These are phyloP conservation scores for Polypedilum pembai DNA, from an alignment of 1,140 invertebrate genomes.

Conservation along the genomic window DNA sequence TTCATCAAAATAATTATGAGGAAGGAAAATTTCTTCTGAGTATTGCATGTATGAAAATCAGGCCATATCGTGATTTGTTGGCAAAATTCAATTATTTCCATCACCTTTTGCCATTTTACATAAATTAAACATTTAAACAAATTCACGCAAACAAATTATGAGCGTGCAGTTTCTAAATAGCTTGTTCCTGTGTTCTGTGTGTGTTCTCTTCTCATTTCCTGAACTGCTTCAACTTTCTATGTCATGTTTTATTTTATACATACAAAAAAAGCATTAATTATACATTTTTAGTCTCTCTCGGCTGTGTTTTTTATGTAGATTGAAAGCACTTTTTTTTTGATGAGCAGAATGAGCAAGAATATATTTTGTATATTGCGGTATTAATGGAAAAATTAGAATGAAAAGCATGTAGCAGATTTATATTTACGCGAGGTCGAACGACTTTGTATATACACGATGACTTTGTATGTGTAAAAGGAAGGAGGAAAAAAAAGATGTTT, in stretches of 20 bases:
- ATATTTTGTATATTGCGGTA: background rate
- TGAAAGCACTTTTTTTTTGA: too few relatives aligned
- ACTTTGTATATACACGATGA: too few relatives aligned
- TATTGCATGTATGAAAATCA: background rate
- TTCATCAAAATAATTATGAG: conserved; percentile 28
- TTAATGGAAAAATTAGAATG: conserved; percentile 23
- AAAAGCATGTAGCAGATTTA: conserved; percentile 28
- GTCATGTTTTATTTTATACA: background rate
- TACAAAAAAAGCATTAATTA: conserved; percentile 11
- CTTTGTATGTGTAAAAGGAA: too few relatives aligned
- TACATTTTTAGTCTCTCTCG: conserved; percentile 14
- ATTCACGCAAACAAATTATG: background rate
- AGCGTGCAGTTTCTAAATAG: conserved; percentile 5
- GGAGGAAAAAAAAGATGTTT: conserved; percentile 8
- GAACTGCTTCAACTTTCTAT: background rate
- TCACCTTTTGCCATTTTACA: conserved; percentile 17
- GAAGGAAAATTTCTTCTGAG: background rate
- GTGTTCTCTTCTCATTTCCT: background rate
- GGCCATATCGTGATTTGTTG: background rate
- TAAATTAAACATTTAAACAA: conserved; percentile 14
- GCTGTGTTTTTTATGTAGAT: background rate
- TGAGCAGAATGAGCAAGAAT: too few relatives aligned
- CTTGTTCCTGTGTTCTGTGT: background rate
- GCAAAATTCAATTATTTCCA: background rate
- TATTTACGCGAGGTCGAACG: background rate